phyloP scores from a whole-genome alignment of 2,888 invertebrate species.

The Caenorhabditis japonica region DNA sequence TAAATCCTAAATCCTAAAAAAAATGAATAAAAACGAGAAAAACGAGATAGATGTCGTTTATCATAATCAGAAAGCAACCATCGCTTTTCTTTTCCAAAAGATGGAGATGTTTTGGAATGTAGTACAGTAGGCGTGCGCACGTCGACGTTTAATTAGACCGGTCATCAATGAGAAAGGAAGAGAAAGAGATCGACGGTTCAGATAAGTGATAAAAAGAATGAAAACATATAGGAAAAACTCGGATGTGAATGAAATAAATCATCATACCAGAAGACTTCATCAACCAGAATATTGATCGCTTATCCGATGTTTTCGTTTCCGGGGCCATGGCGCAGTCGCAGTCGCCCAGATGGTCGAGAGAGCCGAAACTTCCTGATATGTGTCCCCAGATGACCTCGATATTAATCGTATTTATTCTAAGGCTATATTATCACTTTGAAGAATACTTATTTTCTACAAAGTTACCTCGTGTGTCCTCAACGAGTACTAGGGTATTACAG shows the following conservation, averaged over 20 bases:
- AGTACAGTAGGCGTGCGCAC: constrained; percentile 37
- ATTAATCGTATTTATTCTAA: no score
- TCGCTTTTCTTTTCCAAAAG: not conserved
- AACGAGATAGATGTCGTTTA: not conserved
- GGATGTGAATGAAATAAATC: constrained; percentile 3
- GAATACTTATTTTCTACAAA: no score
- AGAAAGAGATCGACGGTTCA: constrained; percentile 14
- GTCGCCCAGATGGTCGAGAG: no score
- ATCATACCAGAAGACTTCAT: no score
- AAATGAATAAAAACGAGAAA: not conserved
- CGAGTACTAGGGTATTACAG: no score
- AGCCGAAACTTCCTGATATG: no score
- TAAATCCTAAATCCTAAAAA: not conserved
- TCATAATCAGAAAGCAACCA: not conserved
- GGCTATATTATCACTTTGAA: no score
- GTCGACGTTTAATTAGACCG: constrained; percentile 42
- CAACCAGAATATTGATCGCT: no score
- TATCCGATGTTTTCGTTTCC: no score
- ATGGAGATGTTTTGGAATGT: constrained; percentile 42
- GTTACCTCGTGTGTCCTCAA: no score
- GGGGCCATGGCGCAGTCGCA: no score
- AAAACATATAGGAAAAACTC: not conserved
- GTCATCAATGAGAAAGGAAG: constrained; percentile 32
- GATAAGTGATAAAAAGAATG: constrained; percentile 31
- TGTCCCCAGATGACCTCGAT: no score